Percentiles rank a stretch among this genome's conserved stretches.
Conservation (phyloP, 2,888 invertebrate species). For the Asteroscopus sphinx region DNA sequence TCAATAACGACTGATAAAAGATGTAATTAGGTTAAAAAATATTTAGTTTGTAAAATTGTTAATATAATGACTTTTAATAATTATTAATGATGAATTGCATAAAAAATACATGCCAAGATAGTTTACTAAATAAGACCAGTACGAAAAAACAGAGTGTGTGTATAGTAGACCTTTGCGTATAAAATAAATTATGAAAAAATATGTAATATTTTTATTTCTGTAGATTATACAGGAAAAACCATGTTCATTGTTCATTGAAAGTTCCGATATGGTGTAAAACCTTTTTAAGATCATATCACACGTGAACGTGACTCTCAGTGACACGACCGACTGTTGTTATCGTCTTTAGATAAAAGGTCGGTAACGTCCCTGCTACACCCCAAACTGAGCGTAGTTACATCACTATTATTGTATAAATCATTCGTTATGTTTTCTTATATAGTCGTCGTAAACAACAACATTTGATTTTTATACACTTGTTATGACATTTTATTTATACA, state of each 20-base stretch:
- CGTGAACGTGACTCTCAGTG: slow-evolving; percentile 14
- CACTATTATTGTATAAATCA: slow-evolving; percentile 30
- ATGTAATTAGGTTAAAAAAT: no score
- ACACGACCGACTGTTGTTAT: slow-evolving; percentile 36
- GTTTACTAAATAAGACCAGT: no score
- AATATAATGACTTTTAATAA: no score
- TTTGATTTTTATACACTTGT: no score
- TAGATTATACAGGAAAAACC: background rate
- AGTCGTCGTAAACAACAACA: slow-evolving; percentile 22
- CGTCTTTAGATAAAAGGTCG: slow-evolving; percentile 60
- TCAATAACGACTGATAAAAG: no score
- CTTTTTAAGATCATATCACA: slow-evolving; percentile 20
- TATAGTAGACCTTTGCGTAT: background rate
- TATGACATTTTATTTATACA: no score
- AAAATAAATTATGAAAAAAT: background rate
- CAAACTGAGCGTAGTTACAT: slow-evolving; percentile 46
- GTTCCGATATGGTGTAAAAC: slow-evolving; percentile 20
- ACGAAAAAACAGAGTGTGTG: no score
- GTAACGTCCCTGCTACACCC: slow-evolving; percentile 31
- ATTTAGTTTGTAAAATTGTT: no score
- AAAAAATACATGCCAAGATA: no score
- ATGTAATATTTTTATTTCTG: background rate
- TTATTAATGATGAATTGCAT: no score
- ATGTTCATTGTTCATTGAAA: slow-evolving; percentile 16
- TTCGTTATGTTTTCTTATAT: slow-evolving; percentile 17